Conservation (phyloP, 2,888 invertebrate genomes). For the Calephelis perditalis region DNA sequence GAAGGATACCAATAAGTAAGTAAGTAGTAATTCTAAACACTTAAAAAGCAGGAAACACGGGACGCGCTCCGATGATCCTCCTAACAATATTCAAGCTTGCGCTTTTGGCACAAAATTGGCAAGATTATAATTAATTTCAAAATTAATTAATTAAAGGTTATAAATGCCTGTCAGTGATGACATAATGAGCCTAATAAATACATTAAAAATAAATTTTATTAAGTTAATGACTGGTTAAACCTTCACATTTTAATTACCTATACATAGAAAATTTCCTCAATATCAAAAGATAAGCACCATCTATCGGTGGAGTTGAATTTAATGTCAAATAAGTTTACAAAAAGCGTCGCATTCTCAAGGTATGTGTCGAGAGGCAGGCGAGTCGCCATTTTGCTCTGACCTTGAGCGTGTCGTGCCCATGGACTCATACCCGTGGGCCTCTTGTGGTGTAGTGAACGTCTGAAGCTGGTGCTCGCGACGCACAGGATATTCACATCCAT, state of each 20-base stretch:
- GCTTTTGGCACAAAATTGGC: constrained; percentile 5
- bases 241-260: not conserved
- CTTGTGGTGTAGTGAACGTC: constrained; percentile 63
- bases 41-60: not conserved
- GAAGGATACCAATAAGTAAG: not conserved
- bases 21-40: not conserved
- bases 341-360: constrained; percentile 48
- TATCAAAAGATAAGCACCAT: not conserved
- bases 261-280: not conserved
- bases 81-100: constrained; percentile 3
- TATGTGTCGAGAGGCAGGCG: constrained; percentile 51
- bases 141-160: no score
- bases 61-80: not conserved
- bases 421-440: constrained; percentile 86
- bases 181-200: not conserved
- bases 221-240: not conserved
- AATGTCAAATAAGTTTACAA: constrained; percentile 8
- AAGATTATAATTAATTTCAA: not conserved
- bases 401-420: constrained; percentile 92
- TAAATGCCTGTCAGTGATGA: not conserved
- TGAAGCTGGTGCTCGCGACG: constrained; percentile 81
- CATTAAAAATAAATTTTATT: not conserved
- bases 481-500: constrained; percentile 92
- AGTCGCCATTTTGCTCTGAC: constrained; percentile 77
- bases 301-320: not conserved